phyloP scores from a whole-genome alignment of 2,888 invertebrate species.

The Scaeva pyrastri region DNA sequence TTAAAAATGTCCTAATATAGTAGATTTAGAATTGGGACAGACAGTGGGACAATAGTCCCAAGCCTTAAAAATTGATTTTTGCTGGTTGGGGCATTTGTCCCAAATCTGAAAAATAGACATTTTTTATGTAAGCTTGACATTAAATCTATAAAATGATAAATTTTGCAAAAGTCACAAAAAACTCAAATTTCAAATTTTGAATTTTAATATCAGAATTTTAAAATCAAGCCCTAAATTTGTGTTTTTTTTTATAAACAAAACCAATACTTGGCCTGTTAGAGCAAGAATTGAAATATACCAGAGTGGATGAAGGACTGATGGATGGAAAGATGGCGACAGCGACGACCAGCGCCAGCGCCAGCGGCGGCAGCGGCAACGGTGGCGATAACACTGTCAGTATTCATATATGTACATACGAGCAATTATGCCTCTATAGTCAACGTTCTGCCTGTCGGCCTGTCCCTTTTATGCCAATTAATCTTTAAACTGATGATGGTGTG shows the following conservation, averaged over 20 bases:
- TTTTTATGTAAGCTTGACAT: too few species aligned
- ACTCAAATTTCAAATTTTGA: neutral
- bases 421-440: slow-evolving; percentile 5
- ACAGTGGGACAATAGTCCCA: too few species aligned
- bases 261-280: slow-evolving; percentile 4
- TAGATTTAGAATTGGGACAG: too few species aligned
- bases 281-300: neutral
- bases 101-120: too few species aligned
- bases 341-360: neutral
- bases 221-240: too few species aligned
- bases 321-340: neutral
- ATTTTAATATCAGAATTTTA: neutral
- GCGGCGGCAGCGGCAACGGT: neutral
- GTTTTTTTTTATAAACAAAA: neutral
- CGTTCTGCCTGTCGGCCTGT: slow-evolving; percentile 51
- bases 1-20: too few species aligned
- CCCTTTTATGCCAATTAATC: slow-evolving; percentile 74
- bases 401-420: too few species aligned
- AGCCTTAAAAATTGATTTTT: too few species aligned
- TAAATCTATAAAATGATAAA: too few species aligned
- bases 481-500: slow-evolving; percentile 44
- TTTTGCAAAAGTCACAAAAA: too few species aligned
- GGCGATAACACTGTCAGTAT: too few species aligned
- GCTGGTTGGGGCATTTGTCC: too few species aligned
- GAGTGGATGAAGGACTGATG: slow-evolving; percentile 32